Evolutionary conservation across 64 coral and sea anemone genomes (phyloP).

Genomic region (Montipora capricornis): DNA sequence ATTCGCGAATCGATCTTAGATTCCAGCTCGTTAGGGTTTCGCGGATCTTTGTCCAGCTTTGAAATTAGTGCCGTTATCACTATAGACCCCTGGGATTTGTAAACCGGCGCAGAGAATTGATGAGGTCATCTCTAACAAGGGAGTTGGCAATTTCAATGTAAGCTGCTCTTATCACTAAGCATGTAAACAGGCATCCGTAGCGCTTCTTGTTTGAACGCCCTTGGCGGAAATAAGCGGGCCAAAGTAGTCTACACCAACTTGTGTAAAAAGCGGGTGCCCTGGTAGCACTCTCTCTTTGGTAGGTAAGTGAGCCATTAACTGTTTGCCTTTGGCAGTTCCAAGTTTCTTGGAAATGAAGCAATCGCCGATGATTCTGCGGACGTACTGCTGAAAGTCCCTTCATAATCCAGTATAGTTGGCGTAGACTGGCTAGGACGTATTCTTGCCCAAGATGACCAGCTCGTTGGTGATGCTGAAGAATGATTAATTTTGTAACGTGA

Average conservation of each 20-base stretch:
- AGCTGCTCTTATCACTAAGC: neutral
- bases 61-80: constrained; percentile 61
- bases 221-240: constrained; percentile 31
- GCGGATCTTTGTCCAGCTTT: constrained; percentile 6
- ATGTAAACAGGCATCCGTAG: constrained; percentile 49
- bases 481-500: no score
- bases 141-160: constrained; percentile 22
- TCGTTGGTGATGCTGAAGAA: no score
- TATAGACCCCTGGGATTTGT: constrained; percentile 1
- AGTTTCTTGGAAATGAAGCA: no score
- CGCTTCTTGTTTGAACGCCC: constrained; percentile 25
- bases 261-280: neutral
- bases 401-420: neutral
- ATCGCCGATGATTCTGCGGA: neutral
- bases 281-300: neutral
- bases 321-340: neutral
- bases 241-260: neutral
- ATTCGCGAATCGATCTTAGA: neutral
- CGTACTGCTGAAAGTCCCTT: constrained; percentile 36
- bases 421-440: neutral
- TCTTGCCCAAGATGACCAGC: constrained; percentile 30
- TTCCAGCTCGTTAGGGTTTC: neutral
- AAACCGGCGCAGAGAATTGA: constrained; percentile 1
- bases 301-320: constrained; percentile 21
- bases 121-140: neutral